Conservation (phyloP, 2,113 vertebrate species). For the Poecilia latipinna region DNA sequence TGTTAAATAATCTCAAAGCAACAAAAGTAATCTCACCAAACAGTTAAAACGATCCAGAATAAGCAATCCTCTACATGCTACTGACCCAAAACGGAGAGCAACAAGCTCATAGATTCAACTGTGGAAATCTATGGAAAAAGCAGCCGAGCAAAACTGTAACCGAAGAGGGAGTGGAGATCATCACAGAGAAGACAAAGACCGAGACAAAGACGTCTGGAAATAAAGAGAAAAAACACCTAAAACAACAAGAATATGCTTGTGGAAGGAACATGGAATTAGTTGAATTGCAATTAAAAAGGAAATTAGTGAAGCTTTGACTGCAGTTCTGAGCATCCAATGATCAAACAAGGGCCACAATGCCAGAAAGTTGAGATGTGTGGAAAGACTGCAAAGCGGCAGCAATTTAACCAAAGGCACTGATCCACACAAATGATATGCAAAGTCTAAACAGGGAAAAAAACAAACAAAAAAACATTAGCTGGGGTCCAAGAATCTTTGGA, state of each 20-base stretch:
- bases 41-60: too few relatives aligned
- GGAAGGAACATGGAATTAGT: slow-evolving; percentile 3
- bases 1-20: too few relatives aligned
- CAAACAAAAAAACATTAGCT: slow-evolving; percentile 37
- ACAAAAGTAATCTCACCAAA: too few relatives aligned
- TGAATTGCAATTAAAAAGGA: slow-evolving; percentile 41
- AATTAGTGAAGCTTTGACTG: slow-evolving; percentile 14
- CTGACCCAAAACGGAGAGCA: too few relatives aligned
- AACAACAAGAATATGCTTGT: slow-evolving; percentile 8
- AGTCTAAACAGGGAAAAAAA: slow-evolving; percentile 26
- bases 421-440: slow-evolving; percentile 35
- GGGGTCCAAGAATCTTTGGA: slow-evolving; percentile 45
- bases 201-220: not conserved
- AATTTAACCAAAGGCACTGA: too few relatives aligned
- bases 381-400: not conserved
- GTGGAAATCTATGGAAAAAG: not conserved
- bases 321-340: slow-evolving; percentile 6
- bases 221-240: not conserved
- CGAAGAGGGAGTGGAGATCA: not conserved
- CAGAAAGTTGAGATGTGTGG: slow-evolving; percentile 1
- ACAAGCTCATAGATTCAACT: too few relatives aligned
- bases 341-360: slow-evolving; percentile 33
- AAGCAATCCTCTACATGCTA: too few relatives aligned
- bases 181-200: slow-evolving; percentile 8
- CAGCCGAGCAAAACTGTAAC: not conserved